Base-by-base conservation (phyloP, 2,888 invertebrate species). In the Argyresthia goedartella region DNA sequence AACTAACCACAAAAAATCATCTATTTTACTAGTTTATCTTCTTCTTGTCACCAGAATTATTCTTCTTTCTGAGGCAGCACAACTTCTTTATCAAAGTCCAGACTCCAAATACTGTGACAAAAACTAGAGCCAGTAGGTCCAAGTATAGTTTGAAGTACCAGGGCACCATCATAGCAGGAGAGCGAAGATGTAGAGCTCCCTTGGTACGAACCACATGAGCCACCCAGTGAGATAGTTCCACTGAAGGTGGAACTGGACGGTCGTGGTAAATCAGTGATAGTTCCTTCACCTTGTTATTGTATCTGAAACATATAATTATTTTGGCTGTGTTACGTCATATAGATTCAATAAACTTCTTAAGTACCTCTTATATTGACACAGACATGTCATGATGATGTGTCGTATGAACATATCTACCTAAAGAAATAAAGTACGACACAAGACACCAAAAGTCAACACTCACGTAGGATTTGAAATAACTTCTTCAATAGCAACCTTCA, bases 61-160 rank as follows among this genome's bases (percentile, higher is more conserved):
- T n/a, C 39, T 11, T n/a, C 39, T 39, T 39, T 39, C n/a, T 39
- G 39, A 3, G 2, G 8, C 39, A 39, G 25, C 25, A 45, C 8
- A 25, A 1, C 8, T 4, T 6, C 10, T 16, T 45, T 6, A 45
- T 4, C 0, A 16, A 8, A 10, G 11, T 45, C 16, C 25, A 45
- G 45, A 45, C 10, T 11, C 25, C 16, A 13, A 15, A n/a, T 14
- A 44, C 4, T 15, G 14, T 15, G 9, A 44, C 47, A n/a, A 55
- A 8, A 7, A 64, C 49, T n/a, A 62, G 7, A 11, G 55, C 62
- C 46, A 65, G 4, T 3, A 78, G 55, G 57, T 76, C 79, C 34
- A 79, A 25, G 46, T 69, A 76, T 13, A 67, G 1, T 52, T 69
- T 71, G 58, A 76, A 67, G 59, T 75, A 77, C 54, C 69, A 66